phyloP scores from a whole-genome alignment of 2,888 invertebrate species.

The Thymelicus lineola region DNA sequence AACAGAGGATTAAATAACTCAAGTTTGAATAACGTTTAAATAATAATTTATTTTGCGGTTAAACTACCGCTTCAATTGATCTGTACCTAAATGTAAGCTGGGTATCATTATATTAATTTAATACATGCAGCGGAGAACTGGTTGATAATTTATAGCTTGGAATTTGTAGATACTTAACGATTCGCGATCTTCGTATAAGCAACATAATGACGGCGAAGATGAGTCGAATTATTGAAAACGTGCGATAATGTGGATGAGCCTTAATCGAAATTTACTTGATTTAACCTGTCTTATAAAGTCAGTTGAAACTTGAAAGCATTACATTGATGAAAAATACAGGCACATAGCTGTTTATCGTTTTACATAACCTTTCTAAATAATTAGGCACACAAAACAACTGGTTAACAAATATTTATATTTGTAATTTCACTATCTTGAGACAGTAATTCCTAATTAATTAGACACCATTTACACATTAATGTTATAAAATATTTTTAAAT shows the following conservation, averaged over 20 bases:
- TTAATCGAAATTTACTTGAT: slow-evolving; percentile 4
- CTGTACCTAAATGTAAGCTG: background rate
- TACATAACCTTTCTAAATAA: no score
- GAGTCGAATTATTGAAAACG: slow-evolving; percentile 47
- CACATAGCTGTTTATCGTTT: no score
- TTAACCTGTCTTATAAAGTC: background rate
- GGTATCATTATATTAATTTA: slow-evolving; percentile 1
- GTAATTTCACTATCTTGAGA: no score
- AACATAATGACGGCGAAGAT: slow-evolving; percentile 41
- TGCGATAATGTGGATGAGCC: slow-evolving; percentile 42
- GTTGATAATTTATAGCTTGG: slow-evolving; percentile 34
- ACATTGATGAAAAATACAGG: no score
- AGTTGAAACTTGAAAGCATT: no score
- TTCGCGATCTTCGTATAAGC: slow-evolving; percentile 14
- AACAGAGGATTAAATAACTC: slow-evolving; percentile 2
- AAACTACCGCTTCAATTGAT: background rate
- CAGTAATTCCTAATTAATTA: no score
- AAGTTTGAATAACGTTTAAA: background rate
- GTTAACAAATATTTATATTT: no score
- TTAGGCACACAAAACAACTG: no score
- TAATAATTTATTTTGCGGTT: background rate
- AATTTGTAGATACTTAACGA: slow-evolving; percentile 36
- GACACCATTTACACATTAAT: no score
- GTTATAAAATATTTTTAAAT: no score
- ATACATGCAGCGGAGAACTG: slow-evolving; percentile 7